These are phyloP conservation scores for Esperia sulphurella DNA, from an alignment of 2,888 invertebrate species.

Conservation along the genomic window DNA sequence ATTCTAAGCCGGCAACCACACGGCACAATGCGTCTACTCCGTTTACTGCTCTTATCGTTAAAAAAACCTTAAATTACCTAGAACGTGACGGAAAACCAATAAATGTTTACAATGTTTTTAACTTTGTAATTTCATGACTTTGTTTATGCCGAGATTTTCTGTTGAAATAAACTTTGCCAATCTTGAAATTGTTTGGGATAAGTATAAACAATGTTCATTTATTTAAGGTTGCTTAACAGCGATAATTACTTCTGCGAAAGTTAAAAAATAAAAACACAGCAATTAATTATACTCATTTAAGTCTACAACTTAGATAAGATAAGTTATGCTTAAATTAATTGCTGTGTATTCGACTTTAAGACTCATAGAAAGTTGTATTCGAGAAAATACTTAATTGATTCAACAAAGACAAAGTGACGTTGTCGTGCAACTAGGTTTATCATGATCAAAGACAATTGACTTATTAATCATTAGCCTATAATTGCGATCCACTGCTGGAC, in stretches of 20 bases:
- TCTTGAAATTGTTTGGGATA: background rate
- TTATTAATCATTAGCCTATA: no score
- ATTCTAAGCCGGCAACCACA: no score
- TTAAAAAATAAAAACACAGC: background rate
- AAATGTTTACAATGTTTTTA: background rate
- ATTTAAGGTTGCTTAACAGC: background rate
- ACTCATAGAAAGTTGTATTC: no score
- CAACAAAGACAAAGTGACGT: no score
- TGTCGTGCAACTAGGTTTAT: no score
- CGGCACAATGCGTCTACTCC: no score
- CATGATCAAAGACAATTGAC: no score
- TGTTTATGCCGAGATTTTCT: background rate
- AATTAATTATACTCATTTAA: background rate
- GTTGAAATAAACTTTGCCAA: background rate
- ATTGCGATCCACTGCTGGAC: no score
- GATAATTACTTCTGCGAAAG: background rate
- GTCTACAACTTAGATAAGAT: background rate
- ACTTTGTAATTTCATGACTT: background rate
- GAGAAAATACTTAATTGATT: no score
- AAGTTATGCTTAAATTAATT: background rate
- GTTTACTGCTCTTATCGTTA: no score
- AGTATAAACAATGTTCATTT: background rate
- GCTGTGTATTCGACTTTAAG: background rate
- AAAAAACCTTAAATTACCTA: no score
- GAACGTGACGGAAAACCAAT: no score